Conservation (phyloP, 2,113 vertebrate species). For the Nerophis lumbriciformis region DNA sequence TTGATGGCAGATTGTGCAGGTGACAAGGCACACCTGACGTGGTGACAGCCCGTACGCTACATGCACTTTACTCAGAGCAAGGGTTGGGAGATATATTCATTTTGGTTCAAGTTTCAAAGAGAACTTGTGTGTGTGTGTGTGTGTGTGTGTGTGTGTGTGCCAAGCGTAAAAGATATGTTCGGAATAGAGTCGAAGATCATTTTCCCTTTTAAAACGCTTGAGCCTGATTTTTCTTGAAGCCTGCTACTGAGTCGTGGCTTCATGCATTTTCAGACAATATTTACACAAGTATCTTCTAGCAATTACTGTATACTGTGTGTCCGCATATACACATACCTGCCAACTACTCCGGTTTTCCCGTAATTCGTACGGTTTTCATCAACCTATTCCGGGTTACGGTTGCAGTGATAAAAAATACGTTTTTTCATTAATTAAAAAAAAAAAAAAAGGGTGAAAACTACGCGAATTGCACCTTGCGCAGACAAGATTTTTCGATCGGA, state of each 20-base stretch:
- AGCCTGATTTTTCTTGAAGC: slow-evolving; percentile 71
- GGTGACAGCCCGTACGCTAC: slow-evolving; percentile 68
- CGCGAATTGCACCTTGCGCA: no score
- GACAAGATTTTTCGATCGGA: no score
- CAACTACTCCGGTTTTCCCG: no score
- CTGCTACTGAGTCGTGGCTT: slow-evolving; percentile 72
- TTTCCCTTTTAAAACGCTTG: slow-evolving; percentile 63
- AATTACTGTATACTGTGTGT: slow-evolving; percentile 55
- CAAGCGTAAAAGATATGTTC: slow-evolving; percentile 70
- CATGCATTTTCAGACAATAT: slow-evolving; percentile 73
- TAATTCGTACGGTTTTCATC: no score
- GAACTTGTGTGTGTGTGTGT: slow-evolving; percentile 49
- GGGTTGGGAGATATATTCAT: slow-evolving; percentile 59
- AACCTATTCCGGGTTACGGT: no score
- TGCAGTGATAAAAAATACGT: no score
- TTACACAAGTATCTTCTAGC: slow-evolving; percentile 61
- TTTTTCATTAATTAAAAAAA: no score
- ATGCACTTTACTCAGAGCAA: slow-evolving; percentile 70
- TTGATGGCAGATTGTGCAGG: slow-evolving; percentile 69
- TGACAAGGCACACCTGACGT: slow-evolving; percentile 68
- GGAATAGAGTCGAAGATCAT: slow-evolving; percentile 68
- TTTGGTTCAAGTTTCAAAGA: slow-evolving; percentile 75
- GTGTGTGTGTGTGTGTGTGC: slow-evolving; percentile 29
- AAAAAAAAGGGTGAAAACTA: no score
- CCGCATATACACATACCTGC: slow-evolving; percentile 65